These are phyloP conservation scores for Atlantisia rogersi DNA, from an alignment of 2,113 vertebrate species.

Conservation along the genomic window DNA sequence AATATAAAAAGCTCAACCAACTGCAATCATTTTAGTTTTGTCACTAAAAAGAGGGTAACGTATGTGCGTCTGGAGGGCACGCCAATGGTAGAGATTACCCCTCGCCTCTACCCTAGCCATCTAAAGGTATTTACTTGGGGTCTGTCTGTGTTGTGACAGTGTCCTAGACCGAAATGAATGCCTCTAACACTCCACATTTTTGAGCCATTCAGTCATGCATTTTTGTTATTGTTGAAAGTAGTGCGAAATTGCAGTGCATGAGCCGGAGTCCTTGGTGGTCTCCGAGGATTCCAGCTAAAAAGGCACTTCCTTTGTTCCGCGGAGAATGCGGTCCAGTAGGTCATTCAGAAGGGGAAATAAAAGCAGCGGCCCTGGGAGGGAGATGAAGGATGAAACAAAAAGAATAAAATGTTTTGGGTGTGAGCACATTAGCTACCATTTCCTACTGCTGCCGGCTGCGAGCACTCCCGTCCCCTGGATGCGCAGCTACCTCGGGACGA, in stretches of 20 bases:
- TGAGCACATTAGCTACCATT: constrained; percentile 78
- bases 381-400: constrained; percentile 80
- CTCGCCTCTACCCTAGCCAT: constrained; percentile 44
- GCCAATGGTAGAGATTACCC: constrained; percentile 70
- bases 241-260: constrained; percentile 79
- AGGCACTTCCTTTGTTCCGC: constrained; percentile 91
- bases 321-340: constrained; percentile 88
- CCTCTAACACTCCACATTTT: constrained; percentile 83
- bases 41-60: constrained; percentile 47
- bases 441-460: constrained; percentile 72
- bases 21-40: constrained; percentile 43
- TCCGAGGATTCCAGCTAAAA: constrained; percentile 86
- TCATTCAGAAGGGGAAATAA: constrained; percentile 86
- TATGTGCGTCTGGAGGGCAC: constrained; percentile 57
- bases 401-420: constrained; percentile 79
- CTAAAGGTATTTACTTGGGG: constrained; percentile 80
- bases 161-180: constrained; percentile 78
- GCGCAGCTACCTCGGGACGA: background rate
- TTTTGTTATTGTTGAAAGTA: constrained; percentile 88
- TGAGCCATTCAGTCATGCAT: constrained; percentile 86
- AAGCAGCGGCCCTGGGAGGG: constrained; percentile 79
- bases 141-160: constrained; percentile 85
- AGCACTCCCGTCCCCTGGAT: constrained; percentile 43
- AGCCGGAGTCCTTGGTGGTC: constrained; percentile 93
- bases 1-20: constrained; percentile 23